Percentiles rank a stretch among this genome's conserved stretches.
phyloP scores from a whole-genome alignment of 2,888 invertebrate species.

The Pinctada fucata region DNA sequence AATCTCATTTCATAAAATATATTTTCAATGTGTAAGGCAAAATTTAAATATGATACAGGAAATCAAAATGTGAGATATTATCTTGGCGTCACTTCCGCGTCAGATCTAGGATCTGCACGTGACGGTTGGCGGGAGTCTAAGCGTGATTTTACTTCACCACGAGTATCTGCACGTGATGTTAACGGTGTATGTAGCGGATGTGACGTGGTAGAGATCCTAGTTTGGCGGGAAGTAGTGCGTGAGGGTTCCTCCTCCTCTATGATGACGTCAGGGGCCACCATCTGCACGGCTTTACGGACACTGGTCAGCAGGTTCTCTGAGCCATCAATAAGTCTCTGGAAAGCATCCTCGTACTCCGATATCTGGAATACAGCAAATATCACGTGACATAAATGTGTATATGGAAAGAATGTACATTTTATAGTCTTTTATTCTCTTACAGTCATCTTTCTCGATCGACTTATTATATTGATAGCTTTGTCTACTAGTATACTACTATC shows the following conservation, averaged over 20 bases:
- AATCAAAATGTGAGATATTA: no score
- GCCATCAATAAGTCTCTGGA: slow-evolving; percentile 31
- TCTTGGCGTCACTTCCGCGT: neutral
- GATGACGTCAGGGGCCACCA: slow-evolving; percentile 34
- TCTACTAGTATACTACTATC: no score
- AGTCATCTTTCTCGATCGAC: no score
- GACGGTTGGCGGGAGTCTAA: neutral
- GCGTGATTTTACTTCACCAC: neutral
- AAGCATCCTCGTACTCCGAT: slow-evolving; percentile 32
- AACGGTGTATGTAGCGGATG: neutral
- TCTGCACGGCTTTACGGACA: slow-evolving; percentile 25
- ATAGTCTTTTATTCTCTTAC: no score
- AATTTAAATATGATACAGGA: no score
- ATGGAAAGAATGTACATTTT: no score
- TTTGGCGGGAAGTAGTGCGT: slow-evolving; percentile 7
- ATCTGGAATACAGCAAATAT: no score
- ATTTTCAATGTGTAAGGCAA: no score
- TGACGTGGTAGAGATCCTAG: slow-evolving; percentile 5
- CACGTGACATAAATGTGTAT: no score
- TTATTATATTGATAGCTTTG: no score
- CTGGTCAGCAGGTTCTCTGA: slow-evolving; percentile 29
- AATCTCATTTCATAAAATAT: no score
- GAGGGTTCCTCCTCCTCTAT: slow-evolving; percentile 25
- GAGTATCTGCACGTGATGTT: neutral
- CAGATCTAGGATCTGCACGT: neutral